These are phyloP conservation scores for Drosophila persimilis DNA, from an alignment of 1,140 invertebrate genomes.

Conservation along the genomic window DNA sequence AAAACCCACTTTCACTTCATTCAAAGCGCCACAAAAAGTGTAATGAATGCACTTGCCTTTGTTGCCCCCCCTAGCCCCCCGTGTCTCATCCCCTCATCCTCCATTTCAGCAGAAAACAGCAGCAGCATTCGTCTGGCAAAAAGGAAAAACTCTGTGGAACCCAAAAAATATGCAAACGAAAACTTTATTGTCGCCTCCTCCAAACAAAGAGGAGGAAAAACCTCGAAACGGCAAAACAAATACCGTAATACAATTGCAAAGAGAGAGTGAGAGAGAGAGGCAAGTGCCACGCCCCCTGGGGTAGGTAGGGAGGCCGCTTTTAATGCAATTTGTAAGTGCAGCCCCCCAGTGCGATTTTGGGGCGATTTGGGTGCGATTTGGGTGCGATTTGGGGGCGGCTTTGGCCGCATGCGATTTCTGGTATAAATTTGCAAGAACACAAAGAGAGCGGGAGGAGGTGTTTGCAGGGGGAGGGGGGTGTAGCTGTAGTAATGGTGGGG, in stretches of 20 bases:
- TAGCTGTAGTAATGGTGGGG: neutral
- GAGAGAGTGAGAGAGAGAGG: neutral
- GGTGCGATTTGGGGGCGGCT: constrained; percentile 27
- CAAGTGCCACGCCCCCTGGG: constrained; percentile 28
- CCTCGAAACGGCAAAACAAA: constrained; percentile 34
- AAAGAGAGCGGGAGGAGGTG: neutral
- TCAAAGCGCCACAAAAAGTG: constrained; percentile 32
- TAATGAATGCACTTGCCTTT: no score
- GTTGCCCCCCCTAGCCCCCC: no score
- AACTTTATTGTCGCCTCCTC: constrained; percentile 30
- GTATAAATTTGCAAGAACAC: constrained; percentile 44
- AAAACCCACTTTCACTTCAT: no score
- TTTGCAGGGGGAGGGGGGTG: constrained; percentile 10
- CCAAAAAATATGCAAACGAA: constrained; percentile 64
- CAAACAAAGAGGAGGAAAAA: constrained; percentile 8
- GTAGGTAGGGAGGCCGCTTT: constrained; percentile 36
- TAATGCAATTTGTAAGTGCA: constrained; percentile 70
- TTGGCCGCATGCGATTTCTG: constrained; percentile 17
- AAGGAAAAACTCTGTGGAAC: constrained; percentile 10
- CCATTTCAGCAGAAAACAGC: constrained; percentile 1
- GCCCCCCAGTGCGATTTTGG: constrained; percentile 11
- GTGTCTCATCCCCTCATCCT: neutral
- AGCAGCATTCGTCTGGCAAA: no score
- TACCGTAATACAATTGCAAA: constrained; percentile 29
- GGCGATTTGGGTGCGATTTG: constrained; percentile 28